Base-by-base conservation (phyloP, 2,113 vertebrate species). In the Clarias magur region DNA sequence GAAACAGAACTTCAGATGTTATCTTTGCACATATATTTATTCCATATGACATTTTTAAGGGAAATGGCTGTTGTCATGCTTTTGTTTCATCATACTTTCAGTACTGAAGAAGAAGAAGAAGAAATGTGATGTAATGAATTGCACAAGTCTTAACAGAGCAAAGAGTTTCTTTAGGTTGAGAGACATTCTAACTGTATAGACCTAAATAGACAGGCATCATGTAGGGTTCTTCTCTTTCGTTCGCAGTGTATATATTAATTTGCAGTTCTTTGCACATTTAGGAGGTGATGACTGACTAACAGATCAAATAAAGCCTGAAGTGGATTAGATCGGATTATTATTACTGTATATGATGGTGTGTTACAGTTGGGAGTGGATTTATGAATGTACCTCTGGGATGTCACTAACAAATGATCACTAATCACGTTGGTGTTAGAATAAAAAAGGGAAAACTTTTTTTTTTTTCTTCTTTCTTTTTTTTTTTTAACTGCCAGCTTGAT, bases 231-330 rank as follows among this genome's bases (percentile, higher is more conserved):
- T 92, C 89, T 94, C 92, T 94, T 38, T 57, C 27, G 12, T 56
- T 76, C 25, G 92, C 92, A 92, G 92, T 95, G 94, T 95, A 94
- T 88, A 96, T 95, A 95, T 94, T 95, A 94, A 93, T 96, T 96
- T 97, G 95, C 97, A 96, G 96, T 93, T 94, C 94, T 94, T 96
- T 97, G 97, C 96, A 96, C 96, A 96, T 93, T 94, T 94, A 78
- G 90, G 88, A 91, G 87, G 88, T 94, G 79, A 94, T 89, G 91
- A 48, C 42, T 48, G 42, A 94, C 91, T 93, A 95, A 93, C 93
- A 90, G 92, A 92, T 93, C 89, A 90, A 93, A 91, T 91, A 84
- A 88, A 90, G 89, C 92, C 92, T 94, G 91, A 89, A 84, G 73
- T 88, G 89, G 85, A 91, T 94, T 93, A 94, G 82, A 85, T 72